phyloP scores from a whole-genome alignment of 2,888 invertebrate species.

The Lottia gigantea region DNA sequence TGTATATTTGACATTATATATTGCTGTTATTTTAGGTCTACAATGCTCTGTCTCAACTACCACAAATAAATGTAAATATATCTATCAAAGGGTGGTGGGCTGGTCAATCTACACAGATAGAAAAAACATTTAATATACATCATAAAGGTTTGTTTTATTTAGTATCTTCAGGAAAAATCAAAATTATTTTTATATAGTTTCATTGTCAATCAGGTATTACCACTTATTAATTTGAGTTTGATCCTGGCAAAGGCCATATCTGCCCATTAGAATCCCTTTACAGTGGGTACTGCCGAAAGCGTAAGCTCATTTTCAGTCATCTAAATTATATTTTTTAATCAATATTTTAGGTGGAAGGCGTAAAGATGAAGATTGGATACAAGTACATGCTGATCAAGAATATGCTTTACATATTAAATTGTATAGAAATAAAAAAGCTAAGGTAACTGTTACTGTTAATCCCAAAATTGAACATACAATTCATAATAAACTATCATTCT shows the following conservation, averaged over 20 bases:
- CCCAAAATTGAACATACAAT: neutral
- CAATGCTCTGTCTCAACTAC: slow-evolving; percentile 73
- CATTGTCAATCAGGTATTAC: no score
- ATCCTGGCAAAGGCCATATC: neutral
- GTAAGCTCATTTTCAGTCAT: no score
- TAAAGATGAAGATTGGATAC: slow-evolving; percentile 71
- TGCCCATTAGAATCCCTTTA: no score
- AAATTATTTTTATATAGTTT: slow-evolving; percentile 1
- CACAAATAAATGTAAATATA: slow-evolving; percentile 75
- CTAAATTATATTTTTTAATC: no score
- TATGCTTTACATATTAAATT: slow-evolving; percentile 76
- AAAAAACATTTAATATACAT: slow-evolving; percentile 32
- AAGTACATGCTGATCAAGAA: slow-evolving; percentile 78
- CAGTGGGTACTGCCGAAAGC: no score
- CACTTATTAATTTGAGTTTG: neutral
- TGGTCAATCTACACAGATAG: slow-evolving; percentile 39
- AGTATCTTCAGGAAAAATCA: neutral
- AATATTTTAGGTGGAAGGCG: slow-evolving; percentile 41
- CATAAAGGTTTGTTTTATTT: slow-evolving; percentile 34
- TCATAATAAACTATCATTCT: neutral
- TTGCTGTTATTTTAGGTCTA: slow-evolving; percentile 44
- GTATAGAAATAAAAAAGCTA: slow-evolving; percentile 57
- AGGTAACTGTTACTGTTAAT: slow-evolving; percentile 42
- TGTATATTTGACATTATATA: no score
- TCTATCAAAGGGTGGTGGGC: slow-evolving; percentile 73